Evolutionary conservation across 2,113 vertebrate species (phyloP), one percentile per base, ranked within the genome.

Genomic region (Malurus cyaneus): DNA sequence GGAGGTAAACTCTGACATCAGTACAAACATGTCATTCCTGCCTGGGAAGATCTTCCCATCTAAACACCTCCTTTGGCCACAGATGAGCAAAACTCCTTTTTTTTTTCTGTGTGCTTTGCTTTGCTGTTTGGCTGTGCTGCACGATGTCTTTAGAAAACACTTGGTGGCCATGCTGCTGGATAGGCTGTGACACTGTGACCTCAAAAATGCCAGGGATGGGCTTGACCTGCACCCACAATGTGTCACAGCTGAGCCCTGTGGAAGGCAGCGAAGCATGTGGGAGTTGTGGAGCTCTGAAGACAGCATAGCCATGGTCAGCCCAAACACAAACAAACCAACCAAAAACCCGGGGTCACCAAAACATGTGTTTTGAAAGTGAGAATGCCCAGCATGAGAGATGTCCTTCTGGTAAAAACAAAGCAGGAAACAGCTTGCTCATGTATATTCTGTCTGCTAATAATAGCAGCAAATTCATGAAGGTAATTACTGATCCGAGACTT

Each of bases 241-340:
- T 90, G 44, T 89, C 89, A 64, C 82, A 76, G 74, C 83, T 41
- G 36, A 83, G 60, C 10, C 3, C 61, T 54, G 47, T 0, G 1
- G 60, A 67, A 83, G 53, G 78, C 6, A 13, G 50, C 46, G 16
- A 56, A 70, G 71, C 6, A 4, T 7, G 24, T 86, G 90, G 71
- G 93, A 93, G 84, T 20, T 65, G 85, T 56, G 78, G 49, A 72
- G 54, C 7, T 80, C 69, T 92, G 91, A 79, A 88, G 93, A 67
- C 72, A 74, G 60, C 76, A 47, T 0, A 5, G 31, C 70, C 20
- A 26, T 1, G 19, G 72, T 80, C 74, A 92, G 80, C 41, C 31
- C 67, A 44, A 86, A 85, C 29, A 46, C 69, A 89, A 93, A 88
- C 69, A 62, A 82, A 62, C n/a, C 5, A 41, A 28, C 34, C 8